Percentiles rank a stretch among this genome's conserved stretches.
Evolutionary conservation across 1,140 invertebrate genomes (phyloP).

Genomic region (Anadara kagoshimensis): DNA sequence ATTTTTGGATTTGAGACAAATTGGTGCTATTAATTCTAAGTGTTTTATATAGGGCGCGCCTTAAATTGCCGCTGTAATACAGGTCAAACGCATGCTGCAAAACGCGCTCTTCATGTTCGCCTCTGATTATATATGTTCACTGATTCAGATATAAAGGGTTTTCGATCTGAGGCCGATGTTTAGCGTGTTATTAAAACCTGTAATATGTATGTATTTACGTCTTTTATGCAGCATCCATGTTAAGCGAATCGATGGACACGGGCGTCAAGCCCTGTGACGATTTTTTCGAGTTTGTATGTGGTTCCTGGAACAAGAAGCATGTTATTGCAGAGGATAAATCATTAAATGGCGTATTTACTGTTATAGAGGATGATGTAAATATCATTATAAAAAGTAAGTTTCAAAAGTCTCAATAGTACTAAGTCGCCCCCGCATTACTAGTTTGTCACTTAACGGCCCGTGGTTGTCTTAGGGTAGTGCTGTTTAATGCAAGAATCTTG

Average conservation of each 20-base stretch:
- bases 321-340: slow-evolving; percentile 28
- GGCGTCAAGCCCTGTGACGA: slow-evolving; percentile 89
- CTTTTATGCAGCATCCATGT: slow-evolving; percentile 15
- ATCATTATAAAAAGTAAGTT: slow-evolving; percentile 40
- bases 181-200: too few relatives aligned
- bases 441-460: background rate
- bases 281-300: slow-evolving; percentile 94
- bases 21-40: too few relatives aligned
- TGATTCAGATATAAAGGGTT: too few relatives aligned
- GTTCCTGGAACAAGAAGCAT: slow-evolving; percentile 43
- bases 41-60: too few relatives aligned
- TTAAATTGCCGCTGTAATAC: too few relatives aligned
- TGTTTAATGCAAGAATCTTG: background rate
- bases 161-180: too few relatives aligned
- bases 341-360: slow-evolving; percentile 34
- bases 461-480: background rate
- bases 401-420: too few relatives aligned
- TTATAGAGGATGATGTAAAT: slow-evolving; percentile 58
- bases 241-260: slow-evolving; percentile 67
- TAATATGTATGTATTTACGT: background rate
- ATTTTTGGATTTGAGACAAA: too few relatives aligned
- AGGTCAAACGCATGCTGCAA: too few relatives aligned
- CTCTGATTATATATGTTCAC: too few relatives aligned
- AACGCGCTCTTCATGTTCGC: too few relatives aligned
- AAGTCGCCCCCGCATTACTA: too few relatives aligned